A percentile compares a stretch with the other conserved stretches of the same genome.
phyloP scores from a whole-genome alignment of 2,113 vertebrate species.

The Saccopteryx bilineata region DNA sequence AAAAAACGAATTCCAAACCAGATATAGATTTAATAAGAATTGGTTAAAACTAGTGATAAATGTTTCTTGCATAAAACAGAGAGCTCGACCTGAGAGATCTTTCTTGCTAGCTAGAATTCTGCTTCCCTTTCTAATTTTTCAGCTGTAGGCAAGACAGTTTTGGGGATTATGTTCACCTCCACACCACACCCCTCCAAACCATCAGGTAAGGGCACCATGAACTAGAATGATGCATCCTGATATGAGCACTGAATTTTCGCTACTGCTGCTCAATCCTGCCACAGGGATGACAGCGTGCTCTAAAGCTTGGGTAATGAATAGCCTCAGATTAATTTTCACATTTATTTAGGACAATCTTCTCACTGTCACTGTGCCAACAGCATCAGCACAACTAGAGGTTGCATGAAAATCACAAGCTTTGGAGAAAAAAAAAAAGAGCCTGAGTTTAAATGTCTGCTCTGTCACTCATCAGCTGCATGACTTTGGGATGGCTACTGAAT shows the following conservation, averaged over 20 bases:
- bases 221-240: constrained; percentile 37
- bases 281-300: constrained; percentile 33
- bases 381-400: constrained; percentile 63
- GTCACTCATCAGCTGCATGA: background rate
- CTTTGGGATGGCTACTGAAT: background rate
- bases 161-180: background rate
- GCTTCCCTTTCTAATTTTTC: constrained; percentile 16
- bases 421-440: constrained; percentile 38
- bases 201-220: background rate
- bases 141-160: background rate
- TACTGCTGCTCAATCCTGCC: constrained; percentile 1
- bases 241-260: constrained; percentile 47
- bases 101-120: background rate
- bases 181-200: background rate
- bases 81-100: background rate
- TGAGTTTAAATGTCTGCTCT: constrained; percentile 21
- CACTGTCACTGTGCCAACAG: constrained; percentile 61
- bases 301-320: constrained; percentile 71
- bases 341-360: constrained; percentile 76
- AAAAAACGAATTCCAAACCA: constrained; percentile 51
- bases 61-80: constrained; percentile 56
- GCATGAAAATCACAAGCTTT: constrained; percentile 42
- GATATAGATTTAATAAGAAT: constrained; percentile 28
- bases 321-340: constrained; percentile 72
- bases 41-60: constrained; percentile 59